Conservation (phyloP, 2,888 invertebrate genomes). For the Venustoraphidia nigricollis region DNA sequence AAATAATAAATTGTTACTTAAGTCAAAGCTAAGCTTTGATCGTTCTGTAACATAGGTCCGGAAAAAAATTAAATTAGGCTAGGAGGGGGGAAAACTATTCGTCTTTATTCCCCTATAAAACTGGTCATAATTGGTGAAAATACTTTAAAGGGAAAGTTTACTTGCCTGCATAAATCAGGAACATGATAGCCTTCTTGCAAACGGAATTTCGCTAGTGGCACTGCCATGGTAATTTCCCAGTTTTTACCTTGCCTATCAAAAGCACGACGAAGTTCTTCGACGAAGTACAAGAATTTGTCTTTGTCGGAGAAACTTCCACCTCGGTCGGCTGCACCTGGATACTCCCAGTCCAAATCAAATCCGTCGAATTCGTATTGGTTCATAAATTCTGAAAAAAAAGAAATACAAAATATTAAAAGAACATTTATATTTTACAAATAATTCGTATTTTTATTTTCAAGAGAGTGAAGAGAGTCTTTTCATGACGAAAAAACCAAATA, state of each 20-base stretch:
- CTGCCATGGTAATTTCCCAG: slow-evolving; percentile 84
- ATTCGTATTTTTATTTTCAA: too few relatives aligned
- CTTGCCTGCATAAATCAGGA: slow-evolving; percentile 75
- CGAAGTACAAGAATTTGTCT: slow-evolving; percentile 65
- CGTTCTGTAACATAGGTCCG: too few relatives aligned
- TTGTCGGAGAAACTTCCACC: slow-evolving; percentile 75
- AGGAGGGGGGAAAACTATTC: too few relatives aligned
- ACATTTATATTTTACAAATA: too few relatives aligned
- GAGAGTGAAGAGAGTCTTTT: too few relatives aligned
- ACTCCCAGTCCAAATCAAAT: slow-evolving; percentile 82
- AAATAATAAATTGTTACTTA: too few relatives aligned
- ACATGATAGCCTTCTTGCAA: slow-evolving; percentile 84
- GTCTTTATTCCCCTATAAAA: too few relatives aligned
- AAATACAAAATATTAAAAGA: too few relatives aligned
- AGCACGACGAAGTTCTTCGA: slow-evolving; percentile 64
- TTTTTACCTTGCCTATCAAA: slow-evolving; percentile 57
- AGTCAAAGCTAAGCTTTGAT: too few relatives aligned
- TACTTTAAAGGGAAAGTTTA: slow-evolving; percentile 11
- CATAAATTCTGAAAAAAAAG: slow-evolving; percentile 42
- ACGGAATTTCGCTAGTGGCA: slow-evolving; percentile 73
- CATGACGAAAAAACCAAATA: too few relatives aligned
- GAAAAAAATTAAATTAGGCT: too few relatives aligned
- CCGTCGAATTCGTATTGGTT: slow-evolving; percentile 67
- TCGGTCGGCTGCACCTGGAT: slow-evolving; percentile 75
- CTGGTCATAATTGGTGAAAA: too few relatives aligned